phyloP scores from a whole-genome alignment of 2,797 vertebrate genomes.

The Rhinogobio ventralis region DNA sequence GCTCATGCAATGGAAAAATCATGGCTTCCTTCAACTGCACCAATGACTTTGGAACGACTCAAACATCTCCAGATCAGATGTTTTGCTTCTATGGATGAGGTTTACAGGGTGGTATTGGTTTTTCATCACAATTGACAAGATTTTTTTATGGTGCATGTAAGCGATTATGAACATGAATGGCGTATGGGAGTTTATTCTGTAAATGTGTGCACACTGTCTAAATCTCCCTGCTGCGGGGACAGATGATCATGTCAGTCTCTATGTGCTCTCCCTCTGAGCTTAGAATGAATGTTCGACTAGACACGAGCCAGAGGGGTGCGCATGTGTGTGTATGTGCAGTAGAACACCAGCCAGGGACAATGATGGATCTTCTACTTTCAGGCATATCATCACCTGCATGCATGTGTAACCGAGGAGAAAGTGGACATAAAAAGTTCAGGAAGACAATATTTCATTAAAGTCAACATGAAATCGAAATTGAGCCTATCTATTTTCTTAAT shows the following conservation, averaged over 20 bases:
- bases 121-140: slow-evolving; percentile 39
- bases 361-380: slow-evolving; percentile 80
- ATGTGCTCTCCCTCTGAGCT: slow-evolving; percentile 67
- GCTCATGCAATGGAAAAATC: slow-evolving; percentile 63
- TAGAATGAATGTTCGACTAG: slow-evolving; percentile 78
- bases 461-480: slow-evolving; percentile 21
- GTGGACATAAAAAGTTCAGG: not conserved
- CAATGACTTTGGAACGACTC: slow-evolving; percentile 21
- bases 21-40: slow-evolving; percentile 37
- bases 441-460: slow-evolving; percentile 28
- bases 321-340: slow-evolving; percentile 34
- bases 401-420: slow-evolving; percentile 68
- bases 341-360: slow-evolving; percentile 52
- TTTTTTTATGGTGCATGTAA: slow-evolving; percentile 33
- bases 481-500: slow-evolving; percentile 37
- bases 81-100: slow-evolving; percentile 21
- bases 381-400: slow-evolving; percentile 72
- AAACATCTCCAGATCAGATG: slow-evolving; percentile 22
- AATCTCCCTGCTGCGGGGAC: slow-evolving; percentile 69
- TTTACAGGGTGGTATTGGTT: slow-evolving; percentile 40
- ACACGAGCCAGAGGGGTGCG: slow-evolving; percentile 62
- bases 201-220: slow-evolving; percentile 65
- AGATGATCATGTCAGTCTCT: slow-evolving; percentile 69
- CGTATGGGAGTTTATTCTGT: slow-evolving; percentile 40
- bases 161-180: slow-evolving; percentile 47